These are phyloP conservation scores for Drosophila meridiana DNA, from an alignment of 2,888 invertebrate genomes.

Conservation along the genomic window DNA sequence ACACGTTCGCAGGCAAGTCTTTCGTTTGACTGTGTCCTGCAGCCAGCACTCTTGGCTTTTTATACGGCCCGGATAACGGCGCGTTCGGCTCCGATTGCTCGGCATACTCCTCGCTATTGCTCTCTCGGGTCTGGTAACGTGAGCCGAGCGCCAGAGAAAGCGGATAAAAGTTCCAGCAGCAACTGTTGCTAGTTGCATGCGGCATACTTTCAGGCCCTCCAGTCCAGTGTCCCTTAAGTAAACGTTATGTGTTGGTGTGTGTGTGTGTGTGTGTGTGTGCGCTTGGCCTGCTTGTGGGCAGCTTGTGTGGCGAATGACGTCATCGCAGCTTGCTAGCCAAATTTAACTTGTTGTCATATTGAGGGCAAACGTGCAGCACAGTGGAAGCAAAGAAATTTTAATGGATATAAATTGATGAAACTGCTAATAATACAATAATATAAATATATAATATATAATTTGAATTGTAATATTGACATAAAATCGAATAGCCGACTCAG, in stretches of 20 bases:
- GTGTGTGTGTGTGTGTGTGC: conserved; percentile 16
- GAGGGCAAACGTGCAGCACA: conserved; percentile 59
- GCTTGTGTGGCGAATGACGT: conserved; percentile 77
- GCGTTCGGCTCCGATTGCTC: conserved; percentile 21
- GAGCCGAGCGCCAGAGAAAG: conserved; percentile 10
- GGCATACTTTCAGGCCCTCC: conserved; percentile 55
- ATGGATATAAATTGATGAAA: neutral
- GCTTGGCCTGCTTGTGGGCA: conserved; percentile 44
- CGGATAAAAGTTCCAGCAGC: conserved; percentile 56
- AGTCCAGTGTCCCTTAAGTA: conserved; percentile 15
- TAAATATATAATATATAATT: neutral
- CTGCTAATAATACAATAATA: neutral
- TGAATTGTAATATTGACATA: neutral
- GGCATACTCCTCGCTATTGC: conserved; percentile 29
- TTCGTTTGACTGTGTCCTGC: conserved; percentile 70
- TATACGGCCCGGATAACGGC: conserved; percentile 70
- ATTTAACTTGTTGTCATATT: conserved; percentile 58
- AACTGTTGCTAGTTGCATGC: conserved; percentile 72
- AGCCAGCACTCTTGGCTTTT: conserved; percentile 61
- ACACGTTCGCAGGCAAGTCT: conserved; percentile 61
- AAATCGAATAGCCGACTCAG: neutral
- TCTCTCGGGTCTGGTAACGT: conserved; percentile 60
- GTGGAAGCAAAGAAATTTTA: conserved; percentile 24
- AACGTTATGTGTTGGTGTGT: neutral
- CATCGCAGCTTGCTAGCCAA: conserved; percentile 55